phyloP scores from a whole-genome alignment of 1,140 invertebrate genomes.

The Neodiprion pinetum region DNA sequence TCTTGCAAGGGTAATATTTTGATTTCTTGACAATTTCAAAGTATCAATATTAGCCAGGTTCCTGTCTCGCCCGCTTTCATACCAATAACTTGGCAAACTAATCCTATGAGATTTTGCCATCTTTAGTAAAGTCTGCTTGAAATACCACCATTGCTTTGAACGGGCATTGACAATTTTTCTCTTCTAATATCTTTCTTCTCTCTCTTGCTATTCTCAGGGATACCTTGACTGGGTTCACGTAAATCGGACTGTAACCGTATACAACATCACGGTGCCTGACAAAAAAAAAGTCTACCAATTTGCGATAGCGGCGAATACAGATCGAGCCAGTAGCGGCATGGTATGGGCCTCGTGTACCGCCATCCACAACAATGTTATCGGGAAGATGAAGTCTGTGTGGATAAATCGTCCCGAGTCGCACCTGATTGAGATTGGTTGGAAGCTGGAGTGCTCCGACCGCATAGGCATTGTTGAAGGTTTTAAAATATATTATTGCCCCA shows the following conservation, averaged over 20 bases:
- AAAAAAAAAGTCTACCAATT: conserved; percentile 67
- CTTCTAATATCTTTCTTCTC: conserved; percentile 20
- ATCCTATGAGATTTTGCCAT: no score
- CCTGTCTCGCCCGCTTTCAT: no score
- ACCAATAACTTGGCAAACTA: no score
- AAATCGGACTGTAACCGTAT: conserved; percentile 50
- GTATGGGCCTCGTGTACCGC: conserved; percentile 79
- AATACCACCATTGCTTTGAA: no score
- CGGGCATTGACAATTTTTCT: not conserved
- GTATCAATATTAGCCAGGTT: no score
- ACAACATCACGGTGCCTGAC: conserved; percentile 63
- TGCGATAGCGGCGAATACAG: conserved; percentile 75
- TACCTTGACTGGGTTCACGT: conserved; percentile 67
- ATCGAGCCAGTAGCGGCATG: conserved; percentile 74
- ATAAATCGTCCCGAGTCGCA: conserved; percentile 66
- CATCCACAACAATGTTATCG: conserved; percentile 70
- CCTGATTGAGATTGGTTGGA: conserved; percentile 72
- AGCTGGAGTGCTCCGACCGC: conserved; percentile 73
- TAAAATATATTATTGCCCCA: conserved; percentile 73
- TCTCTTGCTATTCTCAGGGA: conserved; percentile 50
- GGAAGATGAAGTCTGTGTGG: conserved; percentile 72
- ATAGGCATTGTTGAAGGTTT: conserved; percentile 72
- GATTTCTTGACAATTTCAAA: no score
- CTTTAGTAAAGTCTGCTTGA: no score
- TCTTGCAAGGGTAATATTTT: not conserved